Base-by-base conservation (phyloP, 2,113 vertebrate species). In the Murina feae region DNA sequence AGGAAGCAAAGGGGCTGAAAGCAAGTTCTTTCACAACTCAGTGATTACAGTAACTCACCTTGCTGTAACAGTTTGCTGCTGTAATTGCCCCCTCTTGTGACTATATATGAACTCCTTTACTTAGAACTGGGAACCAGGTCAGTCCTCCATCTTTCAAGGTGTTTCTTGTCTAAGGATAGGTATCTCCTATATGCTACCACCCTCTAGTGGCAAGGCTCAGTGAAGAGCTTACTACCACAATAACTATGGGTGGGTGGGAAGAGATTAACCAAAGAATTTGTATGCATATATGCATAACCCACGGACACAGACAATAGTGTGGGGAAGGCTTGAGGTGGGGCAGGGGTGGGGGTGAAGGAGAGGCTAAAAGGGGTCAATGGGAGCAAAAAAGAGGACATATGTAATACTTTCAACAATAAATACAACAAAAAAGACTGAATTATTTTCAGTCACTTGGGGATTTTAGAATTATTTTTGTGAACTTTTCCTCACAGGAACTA, bases 391-490 rank as follows among this genome's bases (percentile, higher is more conserved):
- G 58, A 60, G 58, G 58, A 28, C 25, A 60, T 60, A 60, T 60
- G 25, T 60, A 28, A 28, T 60, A 5, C 55, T 25, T 58, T 58
- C 58, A 60, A 60, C 58, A 60, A 60, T 12, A 60, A 60, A 60
- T 17, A 28, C 11, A 28, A 60, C 4, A 28, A 60, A 60, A 60
- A 84, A 66, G 30, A 71, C 9, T 18, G 6, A 71, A 72, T 76
- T 81, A 58, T 89, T 81, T 86, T 35, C 17, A 84, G 49, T 63
- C 42, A 32, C 13, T 30, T 85, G 42, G 42, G 18, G 44, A 75
- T 88, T 88, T 84, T 65, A 71, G 37, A 80, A 89, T 58, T 49
- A 20, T 68, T 84, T 83, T 13, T 86, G 18, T 60, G 66, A 44
- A 4, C 1, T 60, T 90, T 76, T 85, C 21, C 30, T 76, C 37